These are phyloP conservation scores for Pilophorus perplexus DNA, from an alignment of 2,888 invertebrate species.

Conservation along the genomic window DNA sequence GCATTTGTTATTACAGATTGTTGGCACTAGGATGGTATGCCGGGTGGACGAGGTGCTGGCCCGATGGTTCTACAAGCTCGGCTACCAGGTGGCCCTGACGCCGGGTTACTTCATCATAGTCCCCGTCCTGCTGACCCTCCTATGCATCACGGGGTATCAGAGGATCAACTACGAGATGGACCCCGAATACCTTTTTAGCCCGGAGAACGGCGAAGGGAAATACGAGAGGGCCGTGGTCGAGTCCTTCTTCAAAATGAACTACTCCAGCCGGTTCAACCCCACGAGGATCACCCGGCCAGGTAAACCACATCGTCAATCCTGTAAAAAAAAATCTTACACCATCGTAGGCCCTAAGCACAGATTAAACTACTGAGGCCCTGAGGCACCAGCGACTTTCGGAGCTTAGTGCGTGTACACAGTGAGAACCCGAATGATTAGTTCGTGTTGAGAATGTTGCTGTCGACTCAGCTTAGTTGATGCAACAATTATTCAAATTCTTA, in stretches of 20 bases:
- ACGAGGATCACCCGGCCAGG: slow-evolving; percentile 85
- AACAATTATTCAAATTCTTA: no score
- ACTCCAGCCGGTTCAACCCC: slow-evolving; percentile 79
- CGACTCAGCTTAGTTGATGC: no score
- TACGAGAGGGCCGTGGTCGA: slow-evolving; percentile 78
- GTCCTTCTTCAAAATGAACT: slow-evolving; percentile 81
- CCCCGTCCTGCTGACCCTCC: slow-evolving; percentile 74
- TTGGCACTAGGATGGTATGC: slow-evolving; percentile 46
- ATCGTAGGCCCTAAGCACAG: no score
- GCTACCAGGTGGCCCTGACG: slow-evolving; percentile 71
- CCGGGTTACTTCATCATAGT: slow-evolving; percentile 87
- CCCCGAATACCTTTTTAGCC: slow-evolving; percentile 89
- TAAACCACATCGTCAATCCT: no score
- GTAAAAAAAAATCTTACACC: no score
- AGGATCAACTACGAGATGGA: slow-evolving; percentile 84
- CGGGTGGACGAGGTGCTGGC: slow-evolving; percentile 74
- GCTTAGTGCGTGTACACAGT: no score
- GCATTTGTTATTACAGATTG: slow-evolving; percentile 36
- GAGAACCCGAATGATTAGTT: no score
- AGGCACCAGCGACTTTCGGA: no score
- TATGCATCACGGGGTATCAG: slow-evolving; percentile 86
- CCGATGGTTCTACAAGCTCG: slow-evolving; percentile 76
- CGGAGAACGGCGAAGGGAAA: slow-evolving; percentile 81
- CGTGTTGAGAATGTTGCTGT: no score
- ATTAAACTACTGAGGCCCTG: no score